Evolutionary conservation across 2,797 vertebrate species (phyloP).

Genomic region (Poeciliopsis presidionis): DNA sequence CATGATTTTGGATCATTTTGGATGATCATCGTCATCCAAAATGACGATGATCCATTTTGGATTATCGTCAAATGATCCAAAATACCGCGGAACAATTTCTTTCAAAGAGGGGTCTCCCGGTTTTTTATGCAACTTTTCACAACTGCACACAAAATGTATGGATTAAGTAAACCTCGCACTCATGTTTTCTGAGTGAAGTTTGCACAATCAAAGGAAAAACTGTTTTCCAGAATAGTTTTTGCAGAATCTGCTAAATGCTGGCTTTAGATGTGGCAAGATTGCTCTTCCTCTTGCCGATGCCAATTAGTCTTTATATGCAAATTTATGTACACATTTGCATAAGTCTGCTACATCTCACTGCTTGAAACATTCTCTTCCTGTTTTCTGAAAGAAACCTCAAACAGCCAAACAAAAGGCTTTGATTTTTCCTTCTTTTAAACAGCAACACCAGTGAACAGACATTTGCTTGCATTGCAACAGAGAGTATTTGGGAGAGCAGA

Average conservation of each 20-base stretch:
- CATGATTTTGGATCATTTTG: too few species aligned
- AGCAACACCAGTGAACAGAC: neutral
- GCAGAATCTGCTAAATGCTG: neutral
- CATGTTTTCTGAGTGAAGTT: neutral
- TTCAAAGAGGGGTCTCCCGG: conserved; percentile 5
- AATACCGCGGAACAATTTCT: conserved; percentile 9
- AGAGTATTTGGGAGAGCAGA: neutral
- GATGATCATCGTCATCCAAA: too few species aligned
- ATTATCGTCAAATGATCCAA: conserved; percentile 26
- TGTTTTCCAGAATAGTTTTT: conserved; percentile 14
- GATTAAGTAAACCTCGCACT: conserved; percentile 12
- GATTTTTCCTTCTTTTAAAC: neutral
- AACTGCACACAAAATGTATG: conserved; percentile 5
- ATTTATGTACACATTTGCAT: neutral
- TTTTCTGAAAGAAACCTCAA: conserved; percentile 4
- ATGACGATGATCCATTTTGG: too few species aligned
- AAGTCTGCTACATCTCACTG: neutral
- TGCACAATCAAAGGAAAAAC: neutral
- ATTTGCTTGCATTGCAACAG: neutral
- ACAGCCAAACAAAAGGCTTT: neutral
- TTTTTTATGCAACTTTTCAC: conserved; percentile 29
- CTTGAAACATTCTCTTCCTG: neutral
- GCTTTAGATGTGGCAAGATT: neutral
- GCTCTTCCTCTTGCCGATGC: neutral
- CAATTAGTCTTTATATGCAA: neutral